Evolutionary conservation across 1,140 invertebrate genomes (phyloP).

Genomic region (Halesus radiatus): DNA sequence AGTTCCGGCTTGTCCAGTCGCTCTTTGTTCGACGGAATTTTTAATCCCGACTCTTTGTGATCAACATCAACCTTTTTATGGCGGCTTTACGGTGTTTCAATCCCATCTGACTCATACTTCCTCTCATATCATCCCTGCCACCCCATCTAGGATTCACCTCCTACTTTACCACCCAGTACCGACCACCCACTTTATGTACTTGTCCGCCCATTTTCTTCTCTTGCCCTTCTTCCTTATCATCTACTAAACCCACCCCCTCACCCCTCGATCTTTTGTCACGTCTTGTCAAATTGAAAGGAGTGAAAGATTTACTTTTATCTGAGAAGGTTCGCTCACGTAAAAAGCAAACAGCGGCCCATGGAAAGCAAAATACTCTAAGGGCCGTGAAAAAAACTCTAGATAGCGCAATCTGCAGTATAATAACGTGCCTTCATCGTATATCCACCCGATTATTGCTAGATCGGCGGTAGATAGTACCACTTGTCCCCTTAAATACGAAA

Average conservation of each 20-base stretch:
- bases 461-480: too few species aligned
- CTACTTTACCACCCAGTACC: neutral
- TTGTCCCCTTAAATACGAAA: too few species aligned
- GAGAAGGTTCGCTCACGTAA: slow-evolving; percentile 3
- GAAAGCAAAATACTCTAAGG: too few species aligned
- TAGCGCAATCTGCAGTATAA: too few species aligned
- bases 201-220: too few species aligned
- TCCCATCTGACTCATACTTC: slow-evolving; percentile 43
- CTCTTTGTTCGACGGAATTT: slow-evolving; percentile 53
- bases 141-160: neutral
- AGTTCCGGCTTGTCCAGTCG: slow-evolving; percentile 13
- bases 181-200: neutral
- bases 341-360: neutral
- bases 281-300: slow-evolving; percentile 37
- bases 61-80: slow-evolving; percentile 50
- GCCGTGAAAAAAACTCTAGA: too few species aligned
- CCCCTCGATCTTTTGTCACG: slow-evolving; percentile 26
- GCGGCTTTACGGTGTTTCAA: slow-evolving; percentile 53
- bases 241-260: neutral
- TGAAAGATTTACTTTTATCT: slow-evolving; percentile 31
- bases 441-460: too few species aligned
- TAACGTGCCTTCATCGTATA: too few species aligned
- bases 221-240: too few species aligned
- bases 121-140: slow-evolving; percentile 1
- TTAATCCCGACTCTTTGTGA: slow-evolving; percentile 53